Percentiles rank a stretch among this genome's conserved stretches.
Conservation (phyloP, 2,797 vertebrate species). For the Sebastes dallii region DNA sequence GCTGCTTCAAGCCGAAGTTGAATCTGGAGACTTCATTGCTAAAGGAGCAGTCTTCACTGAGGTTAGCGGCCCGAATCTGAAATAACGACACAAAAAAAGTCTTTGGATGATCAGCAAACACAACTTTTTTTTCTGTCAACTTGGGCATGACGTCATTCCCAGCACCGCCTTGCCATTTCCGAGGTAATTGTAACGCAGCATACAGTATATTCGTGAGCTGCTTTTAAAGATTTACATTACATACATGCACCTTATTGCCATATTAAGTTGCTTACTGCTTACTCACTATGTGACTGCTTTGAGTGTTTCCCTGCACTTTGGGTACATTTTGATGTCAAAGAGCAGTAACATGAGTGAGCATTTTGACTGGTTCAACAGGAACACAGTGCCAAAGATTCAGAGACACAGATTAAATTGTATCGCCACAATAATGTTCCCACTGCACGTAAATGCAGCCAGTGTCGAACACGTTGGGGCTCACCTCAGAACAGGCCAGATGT, state of each 20-base stretch:
- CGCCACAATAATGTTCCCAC: neutral
- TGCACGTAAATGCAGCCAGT: neutral
- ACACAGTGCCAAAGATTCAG: neutral
- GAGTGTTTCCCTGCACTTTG: neutral
- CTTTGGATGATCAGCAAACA: neutral
- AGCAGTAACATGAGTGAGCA: neutral
- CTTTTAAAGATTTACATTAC: neutral
- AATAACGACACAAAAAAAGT: neutral
- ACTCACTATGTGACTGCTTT: neutral
- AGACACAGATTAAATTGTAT: neutral
- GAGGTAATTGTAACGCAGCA: no score
- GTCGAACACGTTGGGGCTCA: conserved; percentile 56
- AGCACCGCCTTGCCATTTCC: no score
- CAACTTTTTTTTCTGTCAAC: no score
- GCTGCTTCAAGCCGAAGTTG: conserved; percentile 91
- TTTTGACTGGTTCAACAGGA: neutral
- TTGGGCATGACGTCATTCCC: no score
- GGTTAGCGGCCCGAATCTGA: conserved; percentile 95
- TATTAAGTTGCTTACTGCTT: neutral
- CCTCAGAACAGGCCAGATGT: conserved; percentile 97
- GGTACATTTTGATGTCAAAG: neutral
- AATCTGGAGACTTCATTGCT: conserved; percentile 87
- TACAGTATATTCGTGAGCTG: no score
- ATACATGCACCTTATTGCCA: neutral
- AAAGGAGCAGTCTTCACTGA: conserved; percentile 95